Conservation (phyloP, 1,140 invertebrate genomes). For the Drosophila subobscura region DNA sequence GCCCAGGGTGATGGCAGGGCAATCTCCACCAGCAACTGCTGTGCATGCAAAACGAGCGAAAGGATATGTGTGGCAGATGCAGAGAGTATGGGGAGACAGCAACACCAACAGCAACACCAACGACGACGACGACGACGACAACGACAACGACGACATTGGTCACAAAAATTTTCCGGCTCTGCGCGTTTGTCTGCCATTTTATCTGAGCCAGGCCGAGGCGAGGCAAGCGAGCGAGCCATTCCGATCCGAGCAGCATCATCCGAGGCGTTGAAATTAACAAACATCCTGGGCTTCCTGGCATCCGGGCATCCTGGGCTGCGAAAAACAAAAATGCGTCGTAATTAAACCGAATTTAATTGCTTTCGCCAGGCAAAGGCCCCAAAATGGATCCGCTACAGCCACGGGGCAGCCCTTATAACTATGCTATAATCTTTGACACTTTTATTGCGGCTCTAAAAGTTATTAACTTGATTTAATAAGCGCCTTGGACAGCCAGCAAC, state of each 20-base stretch:
- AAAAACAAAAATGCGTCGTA: slow-evolving; percentile 73
- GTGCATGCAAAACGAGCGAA: slow-evolving; percentile 69
- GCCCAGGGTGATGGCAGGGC: slow-evolving; percentile 19
- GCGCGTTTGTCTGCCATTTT: slow-evolving; percentile 71
- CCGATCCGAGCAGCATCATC: slow-evolving; percentile 61
- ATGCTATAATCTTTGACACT: slow-evolving; percentile 83
- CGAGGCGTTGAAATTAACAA: slow-evolving; percentile 80
- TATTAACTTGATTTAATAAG: slow-evolving; percentile 83
- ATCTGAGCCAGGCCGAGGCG: slow-evolving; percentile 38
- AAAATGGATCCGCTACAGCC: not conserved
- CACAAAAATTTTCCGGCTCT: slow-evolving; percentile 76
- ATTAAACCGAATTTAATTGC: slow-evolving; percentile 82
- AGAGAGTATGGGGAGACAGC: not conserved
- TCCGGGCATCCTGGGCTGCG: slow-evolving; percentile 13
- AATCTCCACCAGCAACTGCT: slow-evolving; percentile 57
- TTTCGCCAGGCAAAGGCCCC: slow-evolving; percentile 38
- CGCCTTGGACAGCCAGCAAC: slow-evolving; percentile 43
- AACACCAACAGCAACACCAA: slow-evolving; percentile 16
- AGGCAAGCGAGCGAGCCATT: too few relatives aligned
- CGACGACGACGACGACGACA: too few relatives aligned
- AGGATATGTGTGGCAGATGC: slow-evolving; percentile 33
- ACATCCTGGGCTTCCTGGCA: slow-evolving; percentile 52
- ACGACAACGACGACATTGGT: slow-evolving; percentile 56
- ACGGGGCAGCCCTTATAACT: slow-evolving; percentile 57
- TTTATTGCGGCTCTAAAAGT: slow-evolving; percentile 82